Evolutionary conservation across 2,113 vertebrate species (phyloP).

Genomic region (Talpa occidentalis): DNA sequence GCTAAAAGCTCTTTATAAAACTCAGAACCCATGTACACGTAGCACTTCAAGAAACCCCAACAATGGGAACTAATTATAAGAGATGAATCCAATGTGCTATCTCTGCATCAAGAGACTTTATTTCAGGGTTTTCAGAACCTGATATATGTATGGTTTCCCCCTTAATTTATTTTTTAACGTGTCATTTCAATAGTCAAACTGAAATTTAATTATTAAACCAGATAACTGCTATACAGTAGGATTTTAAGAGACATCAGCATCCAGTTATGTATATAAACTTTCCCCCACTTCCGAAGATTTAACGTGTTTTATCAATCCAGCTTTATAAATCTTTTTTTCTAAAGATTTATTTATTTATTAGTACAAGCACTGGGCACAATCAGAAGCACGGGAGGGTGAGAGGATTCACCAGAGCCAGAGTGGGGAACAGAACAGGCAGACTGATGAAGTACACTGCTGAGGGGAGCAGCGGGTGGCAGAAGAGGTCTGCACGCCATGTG

Average conservation of each 20-base stretch:
- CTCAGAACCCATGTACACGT: background rate
- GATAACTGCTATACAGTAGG: background rate
- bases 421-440: too few species aligned
- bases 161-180: conserved; percentile 58
- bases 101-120: conserved; percentile 3
- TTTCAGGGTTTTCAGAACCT: conserved; percentile 26
- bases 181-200: conserved; percentile 30
- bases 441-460: too few species aligned
- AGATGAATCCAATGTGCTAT: conserved; percentile 38
- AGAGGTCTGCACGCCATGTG: too few species aligned
- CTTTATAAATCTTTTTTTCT: conserved; percentile 47
- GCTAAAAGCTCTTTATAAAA: background rate
- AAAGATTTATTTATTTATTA: too few species aligned
- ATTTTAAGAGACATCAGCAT: conserved; percentile 36
- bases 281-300: conserved; percentile 2
- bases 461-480: too few species aligned
- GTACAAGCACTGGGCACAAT: too few species aligned
- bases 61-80: background rate
- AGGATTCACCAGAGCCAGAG: too few species aligned
- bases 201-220: conserved; percentile 63
- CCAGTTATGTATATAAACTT: background rate
- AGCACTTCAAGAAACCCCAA: background rate
- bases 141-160: background rate
- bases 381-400: too few species aligned
- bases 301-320: conserved; percentile 1